Evolutionary conservation across 2,888 invertebrate species (phyloP), one percentile per base, ranked within the genome.

Genomic region (Elysia crispata): DNA sequence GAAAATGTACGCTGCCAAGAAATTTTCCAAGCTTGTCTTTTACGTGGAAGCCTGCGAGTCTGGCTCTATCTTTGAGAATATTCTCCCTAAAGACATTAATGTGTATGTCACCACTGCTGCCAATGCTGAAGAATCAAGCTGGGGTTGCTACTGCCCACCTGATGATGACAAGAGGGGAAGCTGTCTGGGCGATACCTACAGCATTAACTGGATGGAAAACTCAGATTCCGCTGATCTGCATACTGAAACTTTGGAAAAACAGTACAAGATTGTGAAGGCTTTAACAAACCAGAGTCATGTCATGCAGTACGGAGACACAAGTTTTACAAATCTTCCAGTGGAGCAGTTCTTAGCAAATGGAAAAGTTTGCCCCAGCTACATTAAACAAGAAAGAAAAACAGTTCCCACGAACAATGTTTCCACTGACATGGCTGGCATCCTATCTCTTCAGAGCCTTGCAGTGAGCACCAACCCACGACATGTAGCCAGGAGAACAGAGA

Each of bases 151-250:
- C 87, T 94, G 90, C 85, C 41, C 41, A 11, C 41, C 41, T 41
- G 41, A 41, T 3, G 94, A 94, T 86, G 90, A 92, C 0, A 81
- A 88, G 18, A 86, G 92, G 20, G 82, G 89, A 30, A 93, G 94
- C 1, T 94, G 93, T 88, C 92, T 94, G 18, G 94, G 94, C 15
- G 94, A 94, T 89, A 92, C 94, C 1, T 94, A 94, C 91, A 94
- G 94, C 83, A 93, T 94, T 28, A 94, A 92, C 77, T 95, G 94
- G 94, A 94, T 94, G 94, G 93, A 94, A 86, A 94, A 94, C 88
- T 92, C 93, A 30, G 94, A 94, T 74, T 86, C 85, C 85, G 90
- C 89, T 84, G 89, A 93, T 82, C 85, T 94, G 64, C 87, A 87
- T 6, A 83, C 84, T n/a, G 94, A 94, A 87, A 93, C 94, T 1